Evolutionary conservation across 1,140 invertebrate genomes (phyloP).

Genomic region (Dendrolimus punctatus): DNA sequence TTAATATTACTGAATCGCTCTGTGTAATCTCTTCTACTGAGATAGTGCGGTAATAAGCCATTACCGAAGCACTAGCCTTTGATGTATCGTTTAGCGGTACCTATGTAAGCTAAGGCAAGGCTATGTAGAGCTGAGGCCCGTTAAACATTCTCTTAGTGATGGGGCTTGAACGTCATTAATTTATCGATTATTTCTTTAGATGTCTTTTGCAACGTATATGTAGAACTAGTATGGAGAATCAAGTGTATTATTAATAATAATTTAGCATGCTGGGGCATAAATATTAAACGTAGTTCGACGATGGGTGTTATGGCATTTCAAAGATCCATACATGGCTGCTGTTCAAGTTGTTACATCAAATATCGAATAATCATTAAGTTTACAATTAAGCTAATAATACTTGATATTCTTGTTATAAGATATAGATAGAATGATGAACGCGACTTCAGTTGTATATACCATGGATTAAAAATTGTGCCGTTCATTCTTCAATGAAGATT

Average conservation of each 20-base stretch:
- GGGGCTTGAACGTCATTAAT: slow-evolving; percentile 6
- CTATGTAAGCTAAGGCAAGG: slow-evolving; percentile 32
- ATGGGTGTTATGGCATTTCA: too few relatives aligned
- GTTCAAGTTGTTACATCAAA: too few relatives aligned
- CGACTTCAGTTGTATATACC: not conserved
- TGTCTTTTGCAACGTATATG: not conserved
- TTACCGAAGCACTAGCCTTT: slow-evolving; percentile 47
- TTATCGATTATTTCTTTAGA: slow-evolving; percentile 18
- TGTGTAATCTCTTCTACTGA: slow-evolving; percentile 39
- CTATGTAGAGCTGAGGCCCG: slow-evolving; percentile 55
- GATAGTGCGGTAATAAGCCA: slow-evolving; percentile 41
- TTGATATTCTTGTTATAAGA: too few relatives aligned
- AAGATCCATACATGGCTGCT: too few relatives aligned
- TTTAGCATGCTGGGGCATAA: not conserved
- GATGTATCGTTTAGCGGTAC: slow-evolving; percentile 62
- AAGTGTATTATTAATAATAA: slow-evolving; percentile 1
- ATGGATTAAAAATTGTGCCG: not conserved
- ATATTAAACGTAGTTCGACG: too few relatives aligned
- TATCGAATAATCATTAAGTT: too few relatives aligned
- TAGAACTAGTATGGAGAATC: too few relatives aligned
- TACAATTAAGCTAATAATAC: too few relatives aligned
- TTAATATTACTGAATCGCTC: slow-evolving; percentile 37
- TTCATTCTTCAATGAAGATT: too few relatives aligned
- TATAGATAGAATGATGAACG: too few relatives aligned
- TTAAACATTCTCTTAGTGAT: slow-evolving; percentile 42